A percentile compares a stretch with the other conserved stretches of the same genome.
phyloP scores from a whole-genome alignment of 2,888 invertebrate genomes.

The Strigamia transsilvanica region DNA sequence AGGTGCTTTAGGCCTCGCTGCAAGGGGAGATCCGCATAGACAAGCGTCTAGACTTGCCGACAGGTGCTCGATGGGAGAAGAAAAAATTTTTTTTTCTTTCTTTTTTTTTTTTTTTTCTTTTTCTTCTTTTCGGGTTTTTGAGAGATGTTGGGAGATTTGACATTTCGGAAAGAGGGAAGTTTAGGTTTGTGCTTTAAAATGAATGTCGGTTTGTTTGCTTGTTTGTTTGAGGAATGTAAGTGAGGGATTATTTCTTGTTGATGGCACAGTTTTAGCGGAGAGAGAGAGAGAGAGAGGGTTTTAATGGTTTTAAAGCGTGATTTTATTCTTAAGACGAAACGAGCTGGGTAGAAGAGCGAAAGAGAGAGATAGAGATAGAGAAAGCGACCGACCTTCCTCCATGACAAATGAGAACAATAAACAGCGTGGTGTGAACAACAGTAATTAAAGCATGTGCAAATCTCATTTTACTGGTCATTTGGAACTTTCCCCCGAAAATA shows the following conservation, averaged over 20 bases:
- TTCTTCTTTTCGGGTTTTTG: background rate
- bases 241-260: constrained; percentile 30
- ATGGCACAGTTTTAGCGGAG: constrained; percentile 3
- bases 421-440: constrained; percentile 55
- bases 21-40: constrained; percentile 21
- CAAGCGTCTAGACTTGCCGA: constrained; percentile 26
- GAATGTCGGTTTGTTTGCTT: constrained; percentile 1
- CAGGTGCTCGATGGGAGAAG: constrained; percentile 7
- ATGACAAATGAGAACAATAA: constrained; percentile 54
- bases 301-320: constrained; percentile 20
- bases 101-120: too few species aligned
- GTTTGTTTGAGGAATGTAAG: constrained; percentile 22
- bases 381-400: constrained; percentile 45
- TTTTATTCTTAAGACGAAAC: constrained; percentile 14
- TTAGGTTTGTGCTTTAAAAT: background rate
- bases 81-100: too few species aligned
- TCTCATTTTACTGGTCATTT: constrained; percentile 55
- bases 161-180: background rate
- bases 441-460: constrained; percentile 55
- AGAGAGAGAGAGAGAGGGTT: constrained; percentile 1
- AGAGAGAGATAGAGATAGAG: background rate
- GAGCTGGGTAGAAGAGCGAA: background rate
- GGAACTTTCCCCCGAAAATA: constrained; percentile 53
- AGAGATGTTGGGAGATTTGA: constrained; percentile 6
- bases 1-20: constrained; percentile 23